Conservation (phyloP, 2,113 vertebrate genomes). For the Pituophis catenifer region DNA sequence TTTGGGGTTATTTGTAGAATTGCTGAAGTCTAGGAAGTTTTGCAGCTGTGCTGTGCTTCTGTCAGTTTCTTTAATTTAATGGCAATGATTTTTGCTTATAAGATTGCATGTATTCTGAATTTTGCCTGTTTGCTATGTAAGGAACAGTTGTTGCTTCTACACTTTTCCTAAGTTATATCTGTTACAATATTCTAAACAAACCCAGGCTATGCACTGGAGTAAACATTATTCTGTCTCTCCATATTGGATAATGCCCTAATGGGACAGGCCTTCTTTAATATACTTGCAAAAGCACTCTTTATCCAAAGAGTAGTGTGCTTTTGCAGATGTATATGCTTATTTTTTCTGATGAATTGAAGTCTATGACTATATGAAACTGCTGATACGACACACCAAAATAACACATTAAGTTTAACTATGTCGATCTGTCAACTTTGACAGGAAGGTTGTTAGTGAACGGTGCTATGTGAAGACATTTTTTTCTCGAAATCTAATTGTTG, state of each 20-base stretch:
- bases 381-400: not conserved
- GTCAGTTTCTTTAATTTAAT: not conserved
- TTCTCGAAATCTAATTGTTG: not conserved
- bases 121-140: not conserved
- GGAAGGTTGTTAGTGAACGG: not conserved
- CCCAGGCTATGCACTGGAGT: not conserved
- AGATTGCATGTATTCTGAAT: not conserved
- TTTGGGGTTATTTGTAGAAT: not conserved
- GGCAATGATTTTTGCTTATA: not conserved
- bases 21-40: not conserved
- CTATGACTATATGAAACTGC: not conserved
- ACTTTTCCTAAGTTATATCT: not conserved
- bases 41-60: not conserved
- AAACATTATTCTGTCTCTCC: constrained; percentile 11
- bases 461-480: rapidly evolving
- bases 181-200: not conserved
- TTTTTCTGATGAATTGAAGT: not conserved
- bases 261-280: not conserved
- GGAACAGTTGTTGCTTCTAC: not conserved
- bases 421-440: not conserved
- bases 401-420: rapidly evolving
- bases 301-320: constrained; percentile 11
- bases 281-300: not conserved
- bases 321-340: not conserved
- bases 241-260: not conserved